A percentile compares a stretch with the other conserved stretches of the same genome.
Conservation (phyloP, 2,113 vertebrate genomes). For the Anhinga rufa region DNA sequence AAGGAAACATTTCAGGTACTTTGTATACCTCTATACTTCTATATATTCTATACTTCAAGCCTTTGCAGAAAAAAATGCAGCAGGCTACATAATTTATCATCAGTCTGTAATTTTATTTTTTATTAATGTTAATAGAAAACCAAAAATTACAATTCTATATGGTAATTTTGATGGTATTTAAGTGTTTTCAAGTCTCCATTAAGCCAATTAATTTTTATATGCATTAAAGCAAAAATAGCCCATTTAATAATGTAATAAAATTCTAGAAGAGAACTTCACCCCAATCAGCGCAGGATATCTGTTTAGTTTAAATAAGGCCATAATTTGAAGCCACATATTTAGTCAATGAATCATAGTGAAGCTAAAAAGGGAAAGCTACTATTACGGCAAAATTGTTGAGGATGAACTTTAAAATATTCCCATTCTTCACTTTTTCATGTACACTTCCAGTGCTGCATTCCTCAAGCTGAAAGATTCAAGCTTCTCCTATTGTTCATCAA, state of each 20-base stretch:
- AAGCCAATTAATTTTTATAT: neutral
- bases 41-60: neutral
- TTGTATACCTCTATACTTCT: too few species aligned
- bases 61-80: neutral
- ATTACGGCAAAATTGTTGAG: constrained; percentile 21
- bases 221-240: neutral
- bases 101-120: neutral
- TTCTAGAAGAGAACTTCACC: neutral
- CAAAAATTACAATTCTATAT: neutral
- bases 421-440: neutral
- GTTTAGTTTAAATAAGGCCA: constrained; percentile 72
- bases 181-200: neutral
- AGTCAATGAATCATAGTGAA: constrained; percentile 67
- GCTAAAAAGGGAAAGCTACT: constrained; percentile 64
- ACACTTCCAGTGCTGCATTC: neutral
- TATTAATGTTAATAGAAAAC: neutral
- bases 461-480: neutral
- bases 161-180: neutral
- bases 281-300: neutral
- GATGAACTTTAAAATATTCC: neutral
- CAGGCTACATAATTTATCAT: neutral
- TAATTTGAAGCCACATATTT: constrained; percentile 73
- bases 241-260: neutral
- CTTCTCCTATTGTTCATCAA: neutral
- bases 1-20: neutral